phyloP scores from a whole-genome alignment of 2,888 invertebrate species.

The Synanthedon tipuliformis region DNA sequence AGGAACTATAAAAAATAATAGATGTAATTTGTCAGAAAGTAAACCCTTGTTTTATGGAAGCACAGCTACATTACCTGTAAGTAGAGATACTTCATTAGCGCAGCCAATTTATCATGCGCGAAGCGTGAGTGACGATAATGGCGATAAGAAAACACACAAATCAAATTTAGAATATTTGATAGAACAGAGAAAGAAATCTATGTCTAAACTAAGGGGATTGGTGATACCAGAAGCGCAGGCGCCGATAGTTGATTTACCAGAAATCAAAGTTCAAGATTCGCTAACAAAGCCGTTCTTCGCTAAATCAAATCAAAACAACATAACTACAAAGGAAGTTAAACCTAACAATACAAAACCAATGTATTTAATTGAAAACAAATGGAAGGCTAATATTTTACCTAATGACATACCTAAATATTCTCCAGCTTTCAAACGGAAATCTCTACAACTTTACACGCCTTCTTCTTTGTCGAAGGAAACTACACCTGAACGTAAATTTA shows the following conservation, averaged over 20 bases:
- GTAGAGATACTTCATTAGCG: slow-evolving; percentile 31
- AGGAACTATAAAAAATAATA: slow-evolving; percentile 19
- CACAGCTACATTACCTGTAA: slow-evolving; percentile 46
- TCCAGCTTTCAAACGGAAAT: slow-evolving; percentile 83
- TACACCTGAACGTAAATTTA: slow-evolving; percentile 54
- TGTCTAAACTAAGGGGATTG: slow-evolving; percentile 87
- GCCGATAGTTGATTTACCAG: slow-evolving; percentile 80
- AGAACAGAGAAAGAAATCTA: slow-evolving; percentile 84
- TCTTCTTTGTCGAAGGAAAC: slow-evolving; percentile 56
- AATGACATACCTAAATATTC: slow-evolving; percentile 82
- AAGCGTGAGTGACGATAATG: slow-evolving; percentile 56
- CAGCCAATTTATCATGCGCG: slow-evolving; percentile 47
- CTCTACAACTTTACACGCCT: slow-evolving; percentile 73
- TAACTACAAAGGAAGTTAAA: slow-evolving; percentile 34
- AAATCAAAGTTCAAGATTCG: slow-evolving; percentile 81
- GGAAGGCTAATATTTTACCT: slow-evolving; percentile 50
- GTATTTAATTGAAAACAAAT: slow-evolving; percentile 46
- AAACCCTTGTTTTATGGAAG: slow-evolving; percentile 62
- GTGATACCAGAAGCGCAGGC: slow-evolving; percentile 84
- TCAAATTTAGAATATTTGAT: slow-evolving; percentile 79
- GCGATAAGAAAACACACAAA: slow-evolving; percentile 63
- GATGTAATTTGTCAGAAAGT: slow-evolving; percentile 26
- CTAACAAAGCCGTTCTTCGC: slow-evolving; percentile 54
- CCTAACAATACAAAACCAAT: slow-evolving; percentile 32
- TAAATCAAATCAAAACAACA: slow-evolving; percentile 35